Base-by-base conservation (phyloP, 2,113 vertebrate species). In the Hystrix cristata region DNA sequence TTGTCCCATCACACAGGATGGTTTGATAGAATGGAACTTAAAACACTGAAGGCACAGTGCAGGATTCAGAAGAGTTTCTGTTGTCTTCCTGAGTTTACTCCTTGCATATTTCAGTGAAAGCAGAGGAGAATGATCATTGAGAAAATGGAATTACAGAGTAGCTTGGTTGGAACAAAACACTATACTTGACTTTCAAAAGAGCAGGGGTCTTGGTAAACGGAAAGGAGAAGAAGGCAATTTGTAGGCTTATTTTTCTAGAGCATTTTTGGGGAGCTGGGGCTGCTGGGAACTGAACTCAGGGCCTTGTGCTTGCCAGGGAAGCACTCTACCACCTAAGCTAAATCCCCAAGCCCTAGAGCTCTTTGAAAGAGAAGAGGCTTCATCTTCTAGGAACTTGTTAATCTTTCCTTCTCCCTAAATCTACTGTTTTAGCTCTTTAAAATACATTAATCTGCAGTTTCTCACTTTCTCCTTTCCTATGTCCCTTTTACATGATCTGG, bases 31-130 rank as follows among this genome's bases (percentile, higher is more conserved):
- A 55, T 72, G 10, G 23, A 84, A 78, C 16, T 79, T 87, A 84
- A 62, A 97, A 91, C 29, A 57, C 19, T 18, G 76, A 38, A 43
- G 10, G 6, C 19, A 25, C 19, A 23, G 13, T 43, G 16, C 2
- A 62, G 38, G 0, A 46, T 80, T 91, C 80, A 90, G 15, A 92
- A 76, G 59, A 95, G 69, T 62, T 93, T 1, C 15, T 74, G 31
- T 27, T 67, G 85, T 27, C 38, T 79, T 91, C n/a, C 21, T 10
- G 29, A 65, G 46, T 90, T 97, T 93, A n/a, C 27, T 34, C 90
- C 53, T 62, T 94, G 81, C 69, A 87, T 87, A 34, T 89, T 65
- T 95, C 84, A 62, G 11, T 72, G 48, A 71, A 62, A 74, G 6
- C 23, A 1, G 27, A 59, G 19, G 23, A 5, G 34, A 83, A 92